Percentiles rank a stretch among this genome's conserved stretches.
Evolutionary conservation across 2,888 invertebrate genomes (phyloP).

Genomic region (Choreutis nemorana): DNA sequence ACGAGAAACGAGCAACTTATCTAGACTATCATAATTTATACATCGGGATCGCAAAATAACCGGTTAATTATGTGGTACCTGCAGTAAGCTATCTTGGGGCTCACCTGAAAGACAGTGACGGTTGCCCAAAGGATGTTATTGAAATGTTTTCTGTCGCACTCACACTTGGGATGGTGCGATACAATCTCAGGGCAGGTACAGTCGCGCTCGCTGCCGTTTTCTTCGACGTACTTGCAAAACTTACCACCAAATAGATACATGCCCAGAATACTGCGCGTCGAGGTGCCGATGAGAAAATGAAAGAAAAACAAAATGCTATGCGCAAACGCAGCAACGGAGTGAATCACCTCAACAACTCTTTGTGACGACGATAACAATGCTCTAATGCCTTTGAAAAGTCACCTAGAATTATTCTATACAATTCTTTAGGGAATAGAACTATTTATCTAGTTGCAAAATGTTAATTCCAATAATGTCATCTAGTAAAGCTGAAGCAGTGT

Average conservation of each 20-base stretch:
- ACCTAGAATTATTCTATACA: conserved; percentile 1
- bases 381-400: conserved; percentile 11
- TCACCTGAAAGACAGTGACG: conserved; percentile 97
- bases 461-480: no score
- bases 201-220: conserved; percentile 81
- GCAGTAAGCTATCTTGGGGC: conserved; percentile 49
- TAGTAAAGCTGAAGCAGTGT: conserved; percentile 1
- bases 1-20: conserved; percentile 52
- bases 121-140: conserved; percentile 98
- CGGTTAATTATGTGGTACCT: conserved; percentile 44
- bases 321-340: conserved; percentile 55
- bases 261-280: conserved; percentile 92
- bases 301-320: conserved; percentile 63
- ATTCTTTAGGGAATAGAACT: not conserved
- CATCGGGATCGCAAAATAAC: conserved; percentile 58
- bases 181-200: conserved; percentile 94
- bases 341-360: conserved; percentile 23
- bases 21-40: conserved; percentile 35
- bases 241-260: conserved; percentile 99
- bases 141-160: conserved; percentile 98
- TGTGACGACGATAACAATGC: conserved; percentile 55
- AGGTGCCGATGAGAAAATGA: conserved; percentile 59
- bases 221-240: conserved; percentile 97
- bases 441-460: not conserved
- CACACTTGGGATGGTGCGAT: conserved; percentile 88